Percentiles rank a stretch among this genome's conserved stretches.
phyloP scores from a whole-genome alignment of 2,888 invertebrate genomes.

The Metopia argyrocephala region DNA sequence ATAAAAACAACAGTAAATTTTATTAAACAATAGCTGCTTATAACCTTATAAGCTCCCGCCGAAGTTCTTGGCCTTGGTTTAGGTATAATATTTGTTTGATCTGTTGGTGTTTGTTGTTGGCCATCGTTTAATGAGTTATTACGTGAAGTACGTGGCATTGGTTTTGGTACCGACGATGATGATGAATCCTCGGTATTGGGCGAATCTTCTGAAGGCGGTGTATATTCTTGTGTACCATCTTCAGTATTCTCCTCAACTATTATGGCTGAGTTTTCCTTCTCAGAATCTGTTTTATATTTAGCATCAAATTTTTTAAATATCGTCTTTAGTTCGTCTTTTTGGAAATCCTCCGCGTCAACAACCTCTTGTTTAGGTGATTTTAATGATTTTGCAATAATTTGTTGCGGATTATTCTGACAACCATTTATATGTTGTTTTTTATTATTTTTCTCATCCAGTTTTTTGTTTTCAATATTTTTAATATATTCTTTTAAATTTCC shows the following conservation, averaged over 20 bases:
- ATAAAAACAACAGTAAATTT: constrained; percentile 20
- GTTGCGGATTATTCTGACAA: constrained; percentile 46
- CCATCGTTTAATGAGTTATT: constrained; percentile 86
- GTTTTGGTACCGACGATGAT: constrained; percentile 84
- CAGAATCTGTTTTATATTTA: constrained; percentile 76
- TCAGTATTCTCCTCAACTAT: constrained; percentile 63
- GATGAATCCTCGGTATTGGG: constrained; percentile 75
- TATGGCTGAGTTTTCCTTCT: constrained; percentile 68
- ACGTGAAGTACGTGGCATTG: constrained; percentile 87
- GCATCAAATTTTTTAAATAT: constrained; percentile 83
- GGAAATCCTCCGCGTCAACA: constrained; percentile 45
- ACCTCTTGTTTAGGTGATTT: constrained; percentile 58
- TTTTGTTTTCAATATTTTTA: constrained; percentile 77
- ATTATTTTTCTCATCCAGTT: constrained; percentile 58
- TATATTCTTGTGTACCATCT: constrained; percentile 68
- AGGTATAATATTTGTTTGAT: constrained; percentile 68
- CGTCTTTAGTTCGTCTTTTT: constrained; percentile 74
- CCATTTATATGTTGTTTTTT: constrained; percentile 53
- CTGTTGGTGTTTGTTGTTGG: constrained; percentile 75
- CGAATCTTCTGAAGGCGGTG: constrained; percentile 75
- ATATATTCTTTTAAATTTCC: constrained; percentile 77
- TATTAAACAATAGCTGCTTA: constrained; percentile 45
- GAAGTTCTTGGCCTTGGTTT: constrained; percentile 86
- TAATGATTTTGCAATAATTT: constrained; percentile 58
- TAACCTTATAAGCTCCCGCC: constrained; percentile 89